phyloP scores from a whole-genome alignment of 1,140 invertebrate species.

The Drosophila subpulchrella region DNA sequence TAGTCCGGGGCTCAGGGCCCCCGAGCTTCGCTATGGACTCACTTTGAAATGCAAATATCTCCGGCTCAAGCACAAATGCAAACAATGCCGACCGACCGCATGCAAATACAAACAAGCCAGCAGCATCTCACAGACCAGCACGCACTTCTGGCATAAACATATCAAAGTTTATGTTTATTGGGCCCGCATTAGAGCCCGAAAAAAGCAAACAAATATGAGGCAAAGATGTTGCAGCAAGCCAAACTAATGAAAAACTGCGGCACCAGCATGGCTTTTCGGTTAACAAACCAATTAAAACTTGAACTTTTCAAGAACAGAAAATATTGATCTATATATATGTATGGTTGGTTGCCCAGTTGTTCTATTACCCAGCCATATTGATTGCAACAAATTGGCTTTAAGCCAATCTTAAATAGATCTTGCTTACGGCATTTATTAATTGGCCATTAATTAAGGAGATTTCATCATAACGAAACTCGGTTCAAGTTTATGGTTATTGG shows the following conservation, averaged over 20 bases:
- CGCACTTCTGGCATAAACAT: slow-evolving; percentile 74
- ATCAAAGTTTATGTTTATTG: slow-evolving; percentile 79
- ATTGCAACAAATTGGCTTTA: background rate
- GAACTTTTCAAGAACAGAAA: background rate
- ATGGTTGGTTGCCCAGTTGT: too few relatives aligned
- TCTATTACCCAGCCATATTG: too few relatives aligned
- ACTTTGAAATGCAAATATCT: slow-evolving; percentile 79
- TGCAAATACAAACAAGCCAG: slow-evolving; percentile 37
- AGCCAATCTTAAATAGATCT: slow-evolving; percentile 20
- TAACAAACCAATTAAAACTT: slow-evolving; percentile 17
- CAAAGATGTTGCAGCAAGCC: slow-evolving; percentile 31
- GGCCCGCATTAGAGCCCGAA: slow-evolving; percentile 45
- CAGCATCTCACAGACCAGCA: slow-evolving; percentile 14
- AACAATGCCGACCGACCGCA: slow-evolving; percentile 24
- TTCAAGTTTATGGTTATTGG: slow-evolving; percentile 16
- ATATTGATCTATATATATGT: background rate
- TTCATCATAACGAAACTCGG: slow-evolving; percentile 6
- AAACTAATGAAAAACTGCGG: slow-evolving; percentile 13
- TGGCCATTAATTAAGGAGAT: slow-evolving; percentile 5
- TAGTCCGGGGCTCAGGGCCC: slow-evolving; percentile 54
- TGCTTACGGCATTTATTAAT: slow-evolving; percentile 1
- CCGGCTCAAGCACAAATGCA: slow-evolving; percentile 30
- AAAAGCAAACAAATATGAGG: slow-evolving; percentile 17
- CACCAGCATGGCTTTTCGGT: slow-evolving; percentile 8
- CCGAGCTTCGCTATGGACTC: slow-evolving; percentile 53